Base-by-base conservation (phyloP, 2,888 invertebrate genomes). In the Heliconius erato region DNA sequence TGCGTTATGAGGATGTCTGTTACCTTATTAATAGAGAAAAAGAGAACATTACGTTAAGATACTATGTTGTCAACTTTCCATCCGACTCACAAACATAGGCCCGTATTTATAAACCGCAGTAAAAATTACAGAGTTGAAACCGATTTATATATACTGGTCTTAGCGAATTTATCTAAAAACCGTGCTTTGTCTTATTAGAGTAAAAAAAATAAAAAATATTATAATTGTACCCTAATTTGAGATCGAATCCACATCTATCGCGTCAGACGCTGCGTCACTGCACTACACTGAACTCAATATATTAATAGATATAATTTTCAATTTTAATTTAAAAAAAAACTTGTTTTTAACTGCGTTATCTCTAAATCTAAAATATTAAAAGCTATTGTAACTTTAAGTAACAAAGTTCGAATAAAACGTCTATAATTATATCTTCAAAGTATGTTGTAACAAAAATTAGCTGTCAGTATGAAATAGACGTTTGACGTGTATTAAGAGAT, bases 401-500 rank as follows among this genome's bases (percentile, higher is more conserved):
- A 63, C 59, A 63, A 59, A 54, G 12, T 54, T 54, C 23, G 0
- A 72, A 63, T 32, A 32, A 7, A 35, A 67, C 26, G 65, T 2
- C 59, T 76, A 63, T 63, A n/a, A 76, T 76, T 63, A 59, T 11
- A 63, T 14, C 4, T 35, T 76, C 40, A 26, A 63, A 76, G 16
- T 40, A 7, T 40, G 35, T 35, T 76, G 76, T 63, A 59, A 63
- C 9, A 9, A 26, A 63, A 63, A 63, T 35, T 63, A 40, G 76
- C 76, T 63, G 76, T 76, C 76, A 76, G 63, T 26, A 26, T 26
- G 35, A 4, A 63, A 59, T n/a, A 35, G 16, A 40, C 19, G 26
- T 19, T 11, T 63, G 76, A 63, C 35, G 35, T 35, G 76, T 76
- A 76, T 76, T 76, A 40, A 40, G 32, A 72, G n/a, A 44, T 26